Conservation (phyloP, 2,113 vertebrate species). For the Daubentonia madagascariensis region DNA sequence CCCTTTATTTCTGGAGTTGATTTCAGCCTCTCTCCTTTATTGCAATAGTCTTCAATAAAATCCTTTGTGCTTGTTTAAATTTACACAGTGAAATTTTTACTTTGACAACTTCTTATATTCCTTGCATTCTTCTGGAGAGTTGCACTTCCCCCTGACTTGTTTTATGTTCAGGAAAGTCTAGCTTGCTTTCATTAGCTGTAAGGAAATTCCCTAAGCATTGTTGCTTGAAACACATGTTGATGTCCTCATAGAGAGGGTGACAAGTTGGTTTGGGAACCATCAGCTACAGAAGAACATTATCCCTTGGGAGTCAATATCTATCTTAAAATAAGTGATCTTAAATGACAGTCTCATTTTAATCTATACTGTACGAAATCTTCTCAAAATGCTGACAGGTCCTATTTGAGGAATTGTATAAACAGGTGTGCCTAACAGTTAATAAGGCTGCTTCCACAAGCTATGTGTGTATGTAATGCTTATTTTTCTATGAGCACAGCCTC, state of each 20-base stretch:
- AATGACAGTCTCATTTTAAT: not conserved
- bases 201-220: not conserved
- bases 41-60: not conserved
- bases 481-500: constrained; percentile 6
- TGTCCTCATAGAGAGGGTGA: not conserved
- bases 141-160: not conserved
- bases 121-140: not conserved
- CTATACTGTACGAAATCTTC: not conserved
- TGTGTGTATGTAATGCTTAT: not conserved
- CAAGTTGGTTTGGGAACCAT: not conserved
- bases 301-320: not conserved
- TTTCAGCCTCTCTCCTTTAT: not conserved
- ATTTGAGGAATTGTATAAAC: constrained; percentile 10
- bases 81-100: not conserved
- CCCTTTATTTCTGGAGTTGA: not conserved
- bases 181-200: not conserved
- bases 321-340: not conserved
- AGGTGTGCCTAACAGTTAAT: constrained; percentile 1
- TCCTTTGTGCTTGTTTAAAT: not conserved
- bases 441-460: not conserved
- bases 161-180: not conserved
- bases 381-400: not conserved
- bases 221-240: not conserved
- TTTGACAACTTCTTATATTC: not conserved
- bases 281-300: not conserved